Base-by-base conservation (phyloP, 2,888 invertebrate genomes). In the Rotaria magnacalcarata region DNA sequence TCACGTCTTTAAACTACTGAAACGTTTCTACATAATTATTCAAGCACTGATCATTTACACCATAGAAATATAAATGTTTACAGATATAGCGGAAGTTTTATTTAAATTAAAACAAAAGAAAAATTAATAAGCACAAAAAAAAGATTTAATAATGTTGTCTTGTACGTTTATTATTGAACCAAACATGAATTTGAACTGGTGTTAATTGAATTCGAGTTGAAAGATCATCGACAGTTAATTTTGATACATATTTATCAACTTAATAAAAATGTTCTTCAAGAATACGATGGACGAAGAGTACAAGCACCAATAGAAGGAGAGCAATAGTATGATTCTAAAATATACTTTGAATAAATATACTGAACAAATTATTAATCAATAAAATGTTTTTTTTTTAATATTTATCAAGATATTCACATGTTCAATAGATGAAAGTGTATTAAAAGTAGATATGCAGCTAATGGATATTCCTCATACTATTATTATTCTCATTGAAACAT, bases 401-500 rank as follows among this genome's bases (percentile, higher is more conserved):
- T 50, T 50, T 11, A 14, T 11, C 14, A 14, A 50, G 14, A 14
- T 50, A 50, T 50, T 50, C 14, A 14, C 14, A 50, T 14, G 14
- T 52, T 52, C 16, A 34, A 85, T 93, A n/a, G 90, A 90, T 27
- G 24, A 47, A 43, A 84, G 67, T 75, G 34, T 58, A 47, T n/a
- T 60, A n/a, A 24, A 24, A 11, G 86, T 60, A 34, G 84, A 56
- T n/a, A 19, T 84, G 56, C 10, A 85, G 24, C 85, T 67, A 11
- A 24, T 92, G 88, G 87, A 88, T 84, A 89, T 97, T 50, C 96
- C 97, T 0, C 98, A 98, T 34, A 34, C 34, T 91, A 94, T 95
- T 86, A 92, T 98, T 80, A 94, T 96, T 0, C 92, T 98, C 85
- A 92, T 96, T 86, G 96, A 97, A 89, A 94, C 95, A 87, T 92